Percentiles rank a stretch among this genome's conserved stretches.
Evolutionary conservation across 2,888 invertebrate genomes (phyloP).

Genomic region (Lordiphosa andalusiaca): DNA sequence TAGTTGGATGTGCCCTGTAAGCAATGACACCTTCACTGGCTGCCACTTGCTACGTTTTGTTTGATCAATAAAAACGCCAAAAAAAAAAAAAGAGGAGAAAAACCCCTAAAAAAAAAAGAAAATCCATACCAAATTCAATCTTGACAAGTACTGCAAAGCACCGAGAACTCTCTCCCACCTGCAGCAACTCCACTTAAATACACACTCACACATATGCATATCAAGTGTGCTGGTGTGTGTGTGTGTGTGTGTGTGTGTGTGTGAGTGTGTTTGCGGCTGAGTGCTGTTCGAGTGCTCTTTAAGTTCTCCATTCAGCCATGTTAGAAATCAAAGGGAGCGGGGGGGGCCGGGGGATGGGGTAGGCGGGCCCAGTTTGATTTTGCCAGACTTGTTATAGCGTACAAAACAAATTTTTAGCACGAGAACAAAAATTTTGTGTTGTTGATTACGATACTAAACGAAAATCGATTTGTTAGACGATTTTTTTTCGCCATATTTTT

Average conservation of each 20-base stretch:
- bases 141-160: constrained; percentile 74
- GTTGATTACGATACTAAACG: constrained; percentile 73
- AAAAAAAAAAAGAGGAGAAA: constrained; percentile 19
- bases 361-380: constrained; percentile 6
- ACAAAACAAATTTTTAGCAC: constrained; percentile 72
- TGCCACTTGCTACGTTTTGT: constrained; percentile 73
- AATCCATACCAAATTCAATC: constrained; percentile 68
- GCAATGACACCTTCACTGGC: constrained; percentile 70
- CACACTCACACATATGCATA: constrained; percentile 43
- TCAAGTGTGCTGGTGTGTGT: constrained; percentile 35
- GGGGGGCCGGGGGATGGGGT: background rate
- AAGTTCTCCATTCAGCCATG: constrained; percentile 67
- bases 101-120: constrained; percentile 13
- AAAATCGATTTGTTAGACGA: constrained; percentile 68
- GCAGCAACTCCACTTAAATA: constrained; percentile 63
- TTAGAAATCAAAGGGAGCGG: constrained; percentile 11
- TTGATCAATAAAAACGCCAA: constrained; percentile 78
- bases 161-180: constrained; percentile 43
- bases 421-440: constrained; percentile 63
- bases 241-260: constrained; percentile 39
- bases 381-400: constrained; percentile 64
- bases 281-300: constrained; percentile 73
- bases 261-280: constrained; percentile 60
- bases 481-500: constrained; percentile 12
- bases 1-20: constrained; percentile 8